These are phyloP conservation scores for Hydrolagus affinis DNA, from an alignment of 2,113 vertebrate species.

Conservation along the genomic window DNA sequence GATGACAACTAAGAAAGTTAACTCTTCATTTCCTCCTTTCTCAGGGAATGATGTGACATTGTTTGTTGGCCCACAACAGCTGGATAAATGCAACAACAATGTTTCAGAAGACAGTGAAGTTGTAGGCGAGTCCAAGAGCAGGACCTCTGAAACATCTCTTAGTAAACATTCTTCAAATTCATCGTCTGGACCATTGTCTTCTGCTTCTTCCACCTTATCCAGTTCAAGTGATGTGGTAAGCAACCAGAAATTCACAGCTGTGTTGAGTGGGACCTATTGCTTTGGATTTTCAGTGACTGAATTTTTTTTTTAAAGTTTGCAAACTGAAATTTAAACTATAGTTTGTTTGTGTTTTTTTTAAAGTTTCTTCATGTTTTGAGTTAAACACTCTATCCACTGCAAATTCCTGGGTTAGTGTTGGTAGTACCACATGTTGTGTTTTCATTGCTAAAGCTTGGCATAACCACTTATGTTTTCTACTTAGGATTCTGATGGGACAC, in stretches of 20 bases:
- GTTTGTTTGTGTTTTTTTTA: too few relatives aligned
- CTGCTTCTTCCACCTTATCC: conserved; percentile 75
- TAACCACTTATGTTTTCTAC: conserved; percentile 39
- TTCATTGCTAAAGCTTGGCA: conserved; percentile 31
- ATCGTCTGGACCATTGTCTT: conserved; percentile 81
- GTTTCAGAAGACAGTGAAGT: conserved; percentile 66
- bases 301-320: not conserved
- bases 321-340: too few relatives aligned
- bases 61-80: conserved; percentile 78
- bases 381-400: not conserved
- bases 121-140: conserved; percentile 60
- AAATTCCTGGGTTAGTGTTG: not conserved
- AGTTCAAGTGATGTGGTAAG: conserved; percentile 91
- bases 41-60: conserved; percentile 82
- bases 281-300: not conserved
- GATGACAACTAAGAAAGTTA: not conserved
- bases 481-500: conserved; percentile 91
- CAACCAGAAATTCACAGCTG: conserved; percentile 37
- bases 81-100: conserved; percentile 94
- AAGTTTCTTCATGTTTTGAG: not conserved
- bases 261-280: not conserved
- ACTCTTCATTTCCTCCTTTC: conserved; percentile 29
- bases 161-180: conserved; percentile 87
- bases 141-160: conserved; percentile 58
- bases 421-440: not conserved